phyloP scores from a whole-genome alignment of 2,113 vertebrate species.

The Aythya baeri region DNA sequence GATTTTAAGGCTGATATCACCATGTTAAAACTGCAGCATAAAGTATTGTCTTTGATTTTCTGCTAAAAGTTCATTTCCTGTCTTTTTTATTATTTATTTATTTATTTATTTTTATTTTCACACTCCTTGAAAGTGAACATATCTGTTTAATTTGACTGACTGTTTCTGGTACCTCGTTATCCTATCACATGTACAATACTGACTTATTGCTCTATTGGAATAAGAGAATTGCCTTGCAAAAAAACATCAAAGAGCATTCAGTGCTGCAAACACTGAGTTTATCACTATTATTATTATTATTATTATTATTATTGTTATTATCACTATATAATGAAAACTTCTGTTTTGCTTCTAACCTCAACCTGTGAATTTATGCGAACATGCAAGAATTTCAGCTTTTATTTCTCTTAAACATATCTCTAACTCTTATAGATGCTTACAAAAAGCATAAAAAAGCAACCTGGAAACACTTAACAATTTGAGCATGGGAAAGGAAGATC shows the following conservation, averaged over 20 bases:
- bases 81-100: neutral
- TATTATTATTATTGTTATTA: neutral
- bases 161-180: neutral
- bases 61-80: neutral
- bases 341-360: neutral
- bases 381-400: neutral
- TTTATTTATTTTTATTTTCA: neutral
- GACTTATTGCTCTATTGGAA: neutral
- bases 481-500: neutral
- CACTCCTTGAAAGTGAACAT: neutral
- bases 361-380: neutral
- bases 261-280: rapidly evolving
- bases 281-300: neutral
- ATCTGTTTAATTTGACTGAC: neutral
- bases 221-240: neutral
- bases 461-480: neutral
- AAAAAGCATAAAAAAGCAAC: neutral
- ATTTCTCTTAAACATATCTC: neutral
- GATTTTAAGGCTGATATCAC: neutral
- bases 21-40: neutral
- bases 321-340: neutral
- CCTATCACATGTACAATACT: neutral
- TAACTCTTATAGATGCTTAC: neutral
- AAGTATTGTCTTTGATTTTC: neutral
- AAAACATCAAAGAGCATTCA: neutral